Evolutionary conservation across 2,888 invertebrate genomes (phyloP).

Genomic region (Iphiclides podalirius): DNA sequence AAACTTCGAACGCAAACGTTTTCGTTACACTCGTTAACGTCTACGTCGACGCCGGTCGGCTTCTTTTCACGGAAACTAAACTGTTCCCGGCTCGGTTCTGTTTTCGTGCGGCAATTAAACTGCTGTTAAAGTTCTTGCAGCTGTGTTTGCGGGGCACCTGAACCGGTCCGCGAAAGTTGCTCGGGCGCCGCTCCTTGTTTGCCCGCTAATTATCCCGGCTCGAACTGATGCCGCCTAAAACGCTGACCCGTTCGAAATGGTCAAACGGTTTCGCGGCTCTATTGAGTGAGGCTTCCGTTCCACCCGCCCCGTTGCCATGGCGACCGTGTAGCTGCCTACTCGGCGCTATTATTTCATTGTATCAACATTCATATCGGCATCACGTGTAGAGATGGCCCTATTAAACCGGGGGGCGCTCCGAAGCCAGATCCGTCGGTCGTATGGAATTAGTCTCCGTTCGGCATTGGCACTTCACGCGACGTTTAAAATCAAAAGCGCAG

Average conservation of each 20-base stretch:
- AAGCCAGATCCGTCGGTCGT: slow-evolving; percentile 77
- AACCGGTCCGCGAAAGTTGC: slow-evolving; percentile 70
- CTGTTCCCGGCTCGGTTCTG: slow-evolving; percentile 72
- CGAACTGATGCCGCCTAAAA: slow-evolving; percentile 65
- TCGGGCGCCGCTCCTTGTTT: slow-evolving; percentile 68
- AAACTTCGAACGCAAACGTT: slow-evolving; percentile 45
- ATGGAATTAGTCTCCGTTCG: slow-evolving; percentile 73
- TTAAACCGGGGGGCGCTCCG: slow-evolving; percentile 67
- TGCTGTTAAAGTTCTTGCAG: slow-evolving; percentile 78
- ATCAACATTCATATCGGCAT: slow-evolving; percentile 74
- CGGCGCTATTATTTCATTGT: slow-evolving; percentile 69
- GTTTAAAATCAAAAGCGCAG: slow-evolving; percentile 79
- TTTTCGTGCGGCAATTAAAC: slow-evolving; percentile 77
- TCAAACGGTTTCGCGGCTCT: slow-evolving; percentile 66
- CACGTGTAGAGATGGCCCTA: slow-evolving; percentile 66
- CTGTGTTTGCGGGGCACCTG: slow-evolving; percentile 76
- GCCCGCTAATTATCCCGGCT: slow-evolving; percentile 74
- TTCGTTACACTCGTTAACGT: slow-evolving; percentile 36
- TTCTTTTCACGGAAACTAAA: slow-evolving; percentile 73
- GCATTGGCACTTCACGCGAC: slow-evolving; percentile 70
- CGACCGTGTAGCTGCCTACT: slow-evolving; percentile 68
- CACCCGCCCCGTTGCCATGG: slow-evolving; percentile 65
- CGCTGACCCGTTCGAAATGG: slow-evolving; percentile 65
- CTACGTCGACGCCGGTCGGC: slow-evolving; percentile 48
- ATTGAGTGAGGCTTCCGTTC: slow-evolving; percentile 58